Percentiles rank a stretch among this genome's conserved stretches.
Evolutionary conservation across 1,140 invertebrate species (phyloP).

Genomic region (Sipha flava): DNA sequence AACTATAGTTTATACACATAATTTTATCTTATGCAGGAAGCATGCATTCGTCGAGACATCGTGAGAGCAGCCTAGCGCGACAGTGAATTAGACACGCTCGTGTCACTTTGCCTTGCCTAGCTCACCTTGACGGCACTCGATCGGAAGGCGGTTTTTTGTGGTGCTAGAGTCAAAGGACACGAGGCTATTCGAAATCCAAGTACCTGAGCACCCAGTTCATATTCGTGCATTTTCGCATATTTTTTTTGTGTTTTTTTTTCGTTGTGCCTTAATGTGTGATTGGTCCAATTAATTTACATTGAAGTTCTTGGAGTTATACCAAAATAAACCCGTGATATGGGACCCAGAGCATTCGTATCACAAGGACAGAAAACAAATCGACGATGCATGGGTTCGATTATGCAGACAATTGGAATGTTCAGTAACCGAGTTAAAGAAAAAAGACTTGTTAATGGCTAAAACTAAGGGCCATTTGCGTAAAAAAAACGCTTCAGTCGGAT

Average conservation of each 20-base stretch:
- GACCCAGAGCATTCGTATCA: not conserved
- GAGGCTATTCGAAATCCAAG: not conserved
- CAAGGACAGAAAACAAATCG: not conserved
- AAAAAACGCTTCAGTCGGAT: slow-evolving; percentile 36
- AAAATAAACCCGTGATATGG: too few species aligned
- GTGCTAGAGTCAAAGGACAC: not conserved
- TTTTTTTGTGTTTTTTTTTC: not conserved
- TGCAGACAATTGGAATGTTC: not conserved
- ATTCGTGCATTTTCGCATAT: not conserved
- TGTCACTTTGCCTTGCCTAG: not conserved
- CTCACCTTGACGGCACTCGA: not conserved
- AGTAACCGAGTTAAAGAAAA: not conserved
- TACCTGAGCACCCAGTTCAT: too few species aligned
- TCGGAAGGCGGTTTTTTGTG: not conserved
- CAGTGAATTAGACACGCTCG: not conserved
- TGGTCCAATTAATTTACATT: too few species aligned
- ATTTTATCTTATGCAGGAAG: too few species aligned
- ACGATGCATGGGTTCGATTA: not conserved
- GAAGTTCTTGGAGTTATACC: too few species aligned
- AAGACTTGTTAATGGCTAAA: too few species aligned
- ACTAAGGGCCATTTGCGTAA: not conserved
- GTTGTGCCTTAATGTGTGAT: not conserved
- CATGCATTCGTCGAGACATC: too few species aligned
- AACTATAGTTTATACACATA: too few species aligned
- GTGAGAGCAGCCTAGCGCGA: not conserved